Base-by-base conservation (phyloP, 2,113 vertebrate species). In the Pelmatolapia mariae region DNA sequence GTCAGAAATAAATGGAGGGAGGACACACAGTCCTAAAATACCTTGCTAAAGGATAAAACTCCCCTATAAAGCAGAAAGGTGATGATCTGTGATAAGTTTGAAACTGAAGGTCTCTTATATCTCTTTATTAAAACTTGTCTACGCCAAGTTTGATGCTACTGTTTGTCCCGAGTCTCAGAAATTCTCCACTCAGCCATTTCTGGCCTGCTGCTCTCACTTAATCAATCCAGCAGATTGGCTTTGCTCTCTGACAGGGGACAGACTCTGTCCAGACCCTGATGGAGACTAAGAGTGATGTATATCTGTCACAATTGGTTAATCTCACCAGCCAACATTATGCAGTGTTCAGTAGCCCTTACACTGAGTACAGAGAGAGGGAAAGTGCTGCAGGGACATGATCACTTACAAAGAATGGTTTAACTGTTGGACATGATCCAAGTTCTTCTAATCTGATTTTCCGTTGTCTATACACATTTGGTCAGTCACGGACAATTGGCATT, bases 181-280 rank as follows among this genome's bases (percentile, higher is more conserved):
- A 93, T 84, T 87, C 93, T 93, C 80, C 90, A 89, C 89, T 95
- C 92, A 96, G 93, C 94, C 87, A 86, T 95, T 96, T 95, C 93
- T 91, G 91, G 83, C 84, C 89, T 90, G 91, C 91, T 95, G 92
- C 92, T 86, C 89, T 90, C 82, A 90, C 82, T 95, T 94, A 94
- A 96, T 96, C 95, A 95, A 94, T 95, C 92, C 87, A 86, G 87
- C 81, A 95, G 93, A 96, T 95, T 95, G 92, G 85, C 91, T 95
- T 88, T 93, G 94, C 95, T 91, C 90, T 91, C 88, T 95, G 95
- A 96, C 94, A 93, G 91, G 81, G 85, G 85, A 95, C 94, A 92
- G 94, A 95, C 94, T 91, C 94, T 93, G 95, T 92, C 68, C 85
- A 92, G 95, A 95, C 95, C 88, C 93, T 93, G 92, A 94, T 66